Conservation (phyloP, 1,140 invertebrate genomes). For the Drosophila novamexicana region DNA sequence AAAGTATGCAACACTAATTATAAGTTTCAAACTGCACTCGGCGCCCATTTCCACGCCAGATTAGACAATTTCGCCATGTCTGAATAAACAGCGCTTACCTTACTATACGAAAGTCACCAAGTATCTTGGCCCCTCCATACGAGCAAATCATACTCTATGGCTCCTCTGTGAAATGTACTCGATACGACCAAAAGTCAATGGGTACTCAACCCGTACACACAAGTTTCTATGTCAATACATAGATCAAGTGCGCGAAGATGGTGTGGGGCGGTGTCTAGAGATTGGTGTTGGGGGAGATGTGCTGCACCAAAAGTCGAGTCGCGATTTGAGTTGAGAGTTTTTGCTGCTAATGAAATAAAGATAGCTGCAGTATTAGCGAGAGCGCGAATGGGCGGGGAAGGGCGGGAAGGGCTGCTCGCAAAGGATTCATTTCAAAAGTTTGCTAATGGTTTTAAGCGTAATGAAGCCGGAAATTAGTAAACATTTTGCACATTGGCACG, state of each 20-base stretch:
- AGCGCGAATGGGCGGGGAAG: neutral
- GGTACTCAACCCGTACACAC: constrained; percentile 17
- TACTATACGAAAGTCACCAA: neutral
- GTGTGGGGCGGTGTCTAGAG: neutral
- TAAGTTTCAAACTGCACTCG: constrained; percentile 38
- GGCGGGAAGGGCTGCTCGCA: constrained; percentile 1
- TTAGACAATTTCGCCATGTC: constrained; percentile 50
- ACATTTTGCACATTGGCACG: constrained; percentile 84
- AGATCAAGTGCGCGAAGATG: constrained; percentile 5
- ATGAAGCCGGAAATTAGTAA: constrained; percentile 80
- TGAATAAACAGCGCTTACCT: constrained; percentile 60
- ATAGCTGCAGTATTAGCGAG: constrained; percentile 14
- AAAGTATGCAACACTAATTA: constrained; percentile 62
- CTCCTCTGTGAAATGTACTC: constrained; percentile 41
- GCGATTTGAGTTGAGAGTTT: constrained; percentile 36
- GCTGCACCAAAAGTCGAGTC: constrained; percentile 33
- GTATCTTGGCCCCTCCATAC: neutral
- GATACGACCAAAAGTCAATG: constrained; percentile 41
- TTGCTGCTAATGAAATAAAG: constrained; percentile 59
- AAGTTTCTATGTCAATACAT: constrained; percentile 30
- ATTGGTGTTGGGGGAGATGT: neutral
- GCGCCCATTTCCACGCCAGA: constrained; percentile 29
- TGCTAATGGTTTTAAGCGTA: constrained; percentile 74
- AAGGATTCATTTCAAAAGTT: constrained; percentile 67
- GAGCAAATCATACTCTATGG: neutral